These are phyloP conservation scores for Fragum fragum DNA, from an alignment of 2,888 invertebrate species.

Conservation along the genomic window DNA sequence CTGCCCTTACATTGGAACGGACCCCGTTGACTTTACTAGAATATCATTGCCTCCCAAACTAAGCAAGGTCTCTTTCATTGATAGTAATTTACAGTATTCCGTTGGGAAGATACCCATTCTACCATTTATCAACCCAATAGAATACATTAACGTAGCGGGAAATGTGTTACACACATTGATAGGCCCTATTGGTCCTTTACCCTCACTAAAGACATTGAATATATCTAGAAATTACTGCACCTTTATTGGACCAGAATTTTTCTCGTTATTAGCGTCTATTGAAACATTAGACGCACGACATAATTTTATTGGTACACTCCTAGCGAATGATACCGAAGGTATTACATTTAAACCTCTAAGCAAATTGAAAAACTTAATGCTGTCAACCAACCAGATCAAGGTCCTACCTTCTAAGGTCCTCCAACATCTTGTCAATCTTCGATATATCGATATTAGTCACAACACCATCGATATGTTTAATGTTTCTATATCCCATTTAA, in stretches of 20 bases:
- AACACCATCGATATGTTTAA: slow-evolving; percentile 34
- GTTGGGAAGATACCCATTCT: not conserved
- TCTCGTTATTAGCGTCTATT: not conserved
- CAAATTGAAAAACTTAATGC: slow-evolving; percentile 24
- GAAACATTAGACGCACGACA: not conserved
- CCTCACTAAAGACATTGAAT: slow-evolving; percentile 24
- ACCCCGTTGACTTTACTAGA: not conserved
- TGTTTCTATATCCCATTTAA: not conserved
- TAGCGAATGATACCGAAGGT: not conserved
- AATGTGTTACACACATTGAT: slow-evolving; percentile 20
- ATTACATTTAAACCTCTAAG: slow-evolving; percentile 24
- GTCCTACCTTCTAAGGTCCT: not conserved
- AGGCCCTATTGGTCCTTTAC: slow-evolving; percentile 27
- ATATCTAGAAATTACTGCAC: slow-evolving; percentile 37
- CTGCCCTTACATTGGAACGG: not conserved
- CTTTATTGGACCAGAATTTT: not conserved
- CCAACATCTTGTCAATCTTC: not conserved
- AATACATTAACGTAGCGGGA: slow-evolving; percentile 23
- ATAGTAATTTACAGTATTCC: slow-evolving; percentile 8
- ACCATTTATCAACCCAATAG: slow-evolving; percentile 15
- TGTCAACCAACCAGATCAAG: slow-evolving; percentile 36
- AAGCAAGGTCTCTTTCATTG: not conserved
- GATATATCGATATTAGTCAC: slow-evolving; percentile 25
- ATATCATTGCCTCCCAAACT: slow-evolving; percentile 4
- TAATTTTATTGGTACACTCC: slow-evolving; percentile 1